phyloP scores from a whole-genome alignment of 2,113 vertebrate species.

The Lichenostomus cassidix region DNA sequence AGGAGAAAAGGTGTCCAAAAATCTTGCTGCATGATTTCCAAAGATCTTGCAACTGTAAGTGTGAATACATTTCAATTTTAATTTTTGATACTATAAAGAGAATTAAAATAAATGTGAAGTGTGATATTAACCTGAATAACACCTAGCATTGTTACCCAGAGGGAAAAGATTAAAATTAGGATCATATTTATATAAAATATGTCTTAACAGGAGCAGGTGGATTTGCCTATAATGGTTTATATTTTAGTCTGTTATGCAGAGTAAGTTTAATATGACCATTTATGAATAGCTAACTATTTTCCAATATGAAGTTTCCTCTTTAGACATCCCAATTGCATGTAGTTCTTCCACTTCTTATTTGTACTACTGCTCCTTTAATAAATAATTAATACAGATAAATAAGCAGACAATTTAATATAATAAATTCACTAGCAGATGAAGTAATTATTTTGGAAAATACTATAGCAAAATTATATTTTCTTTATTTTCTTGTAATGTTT shows the following conservation, averaged over 20 bases:
- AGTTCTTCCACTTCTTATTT: background rate
- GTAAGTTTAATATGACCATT: background rate
- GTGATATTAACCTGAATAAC: slow-evolving; percentile 23
- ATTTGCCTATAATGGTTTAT: slow-evolving; percentile 38
- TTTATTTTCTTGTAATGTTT: background rate
- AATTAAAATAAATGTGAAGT: slow-evolving; percentile 36
- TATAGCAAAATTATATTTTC: background rate
- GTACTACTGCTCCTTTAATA: background rate
- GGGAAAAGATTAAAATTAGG: background rate
- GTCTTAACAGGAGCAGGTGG: slow-evolving; percentile 34
- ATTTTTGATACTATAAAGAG: background rate
- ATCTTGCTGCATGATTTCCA: background rate
- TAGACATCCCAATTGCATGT: background rate
- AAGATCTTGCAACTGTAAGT: background rate
- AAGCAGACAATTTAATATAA: background rate
- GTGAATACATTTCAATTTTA: background rate
- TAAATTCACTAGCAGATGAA: background rate
- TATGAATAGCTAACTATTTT: background rate
- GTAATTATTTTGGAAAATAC: background rate
- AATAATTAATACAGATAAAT: background rate
- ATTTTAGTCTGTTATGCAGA: slow-evolving; percentile 28
- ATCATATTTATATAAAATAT: slow-evolving; percentile 36
- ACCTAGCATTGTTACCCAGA: background rate
- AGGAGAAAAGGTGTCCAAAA: background rate
- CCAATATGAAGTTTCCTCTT: background rate